Conservation (phyloP, 2,113 vertebrate genomes). For the Rousettus leschenaultii region DNA sequence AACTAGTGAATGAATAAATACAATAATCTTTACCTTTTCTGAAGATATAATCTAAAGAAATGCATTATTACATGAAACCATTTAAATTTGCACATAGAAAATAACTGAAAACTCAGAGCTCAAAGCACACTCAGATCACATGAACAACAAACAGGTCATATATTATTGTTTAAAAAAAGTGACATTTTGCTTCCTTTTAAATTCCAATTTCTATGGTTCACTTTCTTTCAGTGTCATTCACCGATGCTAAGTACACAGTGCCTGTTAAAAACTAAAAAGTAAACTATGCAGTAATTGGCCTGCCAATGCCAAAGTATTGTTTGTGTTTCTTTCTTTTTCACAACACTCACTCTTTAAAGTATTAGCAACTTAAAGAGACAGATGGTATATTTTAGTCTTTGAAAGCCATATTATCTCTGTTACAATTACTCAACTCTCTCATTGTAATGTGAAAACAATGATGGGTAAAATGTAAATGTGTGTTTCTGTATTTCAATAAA, state of each 20-base stretch:
- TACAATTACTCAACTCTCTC: background rate
- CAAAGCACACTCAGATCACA: background rate
- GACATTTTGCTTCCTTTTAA: background rate
- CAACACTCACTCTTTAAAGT: background rate
- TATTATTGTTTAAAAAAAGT: background rate
- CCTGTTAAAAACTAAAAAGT: slow-evolving; percentile 11
- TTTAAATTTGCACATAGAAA: background rate
- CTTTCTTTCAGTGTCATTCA: background rate
- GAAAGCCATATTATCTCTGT: background rate
- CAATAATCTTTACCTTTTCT: background rate
- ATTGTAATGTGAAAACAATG: background rate
- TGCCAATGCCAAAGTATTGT: background rate
- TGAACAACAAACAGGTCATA: background rate
- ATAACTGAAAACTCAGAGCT: background rate
- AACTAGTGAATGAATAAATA: background rate
- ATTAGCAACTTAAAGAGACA: background rate
- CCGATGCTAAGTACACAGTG: background rate
- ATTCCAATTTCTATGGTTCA: background rate
- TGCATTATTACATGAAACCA: background rate
- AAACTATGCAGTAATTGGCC: background rate
- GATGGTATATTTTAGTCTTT: background rate
- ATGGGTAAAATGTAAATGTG: background rate
- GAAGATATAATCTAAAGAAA: background rate
- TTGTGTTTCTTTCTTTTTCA: background rate
- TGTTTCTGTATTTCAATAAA: background rate